These are phyloP conservation scores for Asteroscopus sphinx DNA, from an alignment of 2,888 invertebrate genomes.

Conservation along the genomic window DNA sequence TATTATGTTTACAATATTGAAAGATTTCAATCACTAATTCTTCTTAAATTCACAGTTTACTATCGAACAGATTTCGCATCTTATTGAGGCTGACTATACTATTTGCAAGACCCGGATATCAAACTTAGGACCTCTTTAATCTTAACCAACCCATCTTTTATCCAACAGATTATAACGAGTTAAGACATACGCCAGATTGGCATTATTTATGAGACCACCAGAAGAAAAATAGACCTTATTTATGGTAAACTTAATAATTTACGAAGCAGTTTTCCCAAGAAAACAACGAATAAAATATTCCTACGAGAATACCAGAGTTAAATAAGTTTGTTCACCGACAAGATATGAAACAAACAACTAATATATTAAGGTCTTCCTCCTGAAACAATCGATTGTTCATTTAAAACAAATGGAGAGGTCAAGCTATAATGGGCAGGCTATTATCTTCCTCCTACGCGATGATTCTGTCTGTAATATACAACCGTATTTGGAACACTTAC, in stretches of 20 bases:
- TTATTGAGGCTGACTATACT: too few species aligned
- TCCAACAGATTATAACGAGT: too few species aligned
- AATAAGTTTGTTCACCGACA: slow-evolving; percentile 28
- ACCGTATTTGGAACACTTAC: background rate
- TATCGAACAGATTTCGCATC: too few species aligned
- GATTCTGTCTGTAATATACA: background rate
- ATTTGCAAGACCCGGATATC: too few species aligned
- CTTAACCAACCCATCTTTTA: too few species aligned
- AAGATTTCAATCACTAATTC: too few species aligned
- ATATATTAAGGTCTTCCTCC: slow-evolving; percentile 20
- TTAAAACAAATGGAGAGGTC: slow-evolving; percentile 25
- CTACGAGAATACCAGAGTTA: slow-evolving; percentile 17
- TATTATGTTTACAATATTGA: too few species aligned
- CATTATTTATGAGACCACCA: background rate
- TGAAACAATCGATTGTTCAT: slow-evolving; percentile 6
- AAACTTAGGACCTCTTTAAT: too few species aligned
- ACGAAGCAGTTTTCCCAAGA: background rate
- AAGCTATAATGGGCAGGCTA: background rate
- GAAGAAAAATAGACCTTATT: slow-evolving; percentile 20
- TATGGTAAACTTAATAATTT: slow-evolving; percentile 2
- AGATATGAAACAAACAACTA: slow-evolving; percentile 21
- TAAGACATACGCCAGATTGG: too few species aligned
- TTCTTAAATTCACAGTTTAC: too few species aligned
- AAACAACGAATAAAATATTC: slow-evolving; percentile 17
- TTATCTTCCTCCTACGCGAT: slow-evolving; percentile 26